A percentile compares a stretch with the other conserved stretches of the same genome.
These are phyloP conservation scores for Acronicta alni DNA, from an alignment of 2,888 invertebrate species.

Conservation along the genomic window DNA sequence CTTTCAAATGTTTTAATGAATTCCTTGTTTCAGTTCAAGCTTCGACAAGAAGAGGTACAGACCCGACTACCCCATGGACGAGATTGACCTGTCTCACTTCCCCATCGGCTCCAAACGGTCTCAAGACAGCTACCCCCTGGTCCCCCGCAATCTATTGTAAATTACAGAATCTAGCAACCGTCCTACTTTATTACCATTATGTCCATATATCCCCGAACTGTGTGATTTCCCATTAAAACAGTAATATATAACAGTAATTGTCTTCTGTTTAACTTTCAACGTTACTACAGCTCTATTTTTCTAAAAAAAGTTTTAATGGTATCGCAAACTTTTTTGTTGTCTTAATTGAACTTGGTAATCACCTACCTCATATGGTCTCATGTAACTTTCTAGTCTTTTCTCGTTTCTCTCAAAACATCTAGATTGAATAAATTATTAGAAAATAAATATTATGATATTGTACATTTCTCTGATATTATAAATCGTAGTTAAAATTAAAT, in stretches of 20 bases:
- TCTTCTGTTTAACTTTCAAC: constrained; percentile 41
- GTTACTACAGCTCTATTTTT: constrained; percentile 35
- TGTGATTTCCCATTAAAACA: constrained; percentile 46
- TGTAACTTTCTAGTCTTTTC: constrained; percentile 13
- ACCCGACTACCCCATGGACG: constrained; percentile 84
- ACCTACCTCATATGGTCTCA: constrained; percentile 6
- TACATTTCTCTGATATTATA: constrained; percentile 48
- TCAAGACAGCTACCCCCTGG: constrained; percentile 55
- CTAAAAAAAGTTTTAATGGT: constrained; percentile 51
- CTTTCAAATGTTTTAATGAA: constrained; percentile 20
- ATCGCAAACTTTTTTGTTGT: constrained; percentile 27
- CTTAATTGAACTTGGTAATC: constrained; percentile 18
- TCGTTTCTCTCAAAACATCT: constrained; percentile 18
- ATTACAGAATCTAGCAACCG: constrained; percentile 32
- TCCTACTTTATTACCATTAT: constrained; percentile 33
- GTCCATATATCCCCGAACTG: constrained; percentile 23
- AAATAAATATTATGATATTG: constrained; percentile 34
- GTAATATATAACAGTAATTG: constrained; percentile 34
- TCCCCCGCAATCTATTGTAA: constrained; percentile 51
- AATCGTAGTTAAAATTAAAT: constrained; percentile 33
- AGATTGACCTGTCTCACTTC: constrained; percentile 83
- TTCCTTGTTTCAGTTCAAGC: constrained; percentile 38
- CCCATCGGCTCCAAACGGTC: constrained; percentile 83
- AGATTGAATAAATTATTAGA: constrained; percentile 18
- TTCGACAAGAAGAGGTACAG: constrained; percentile 78